Base-by-base conservation (phyloP, 53 echinoderm and acorn worm genomes). In the Patiria pectinifera region DNA sequence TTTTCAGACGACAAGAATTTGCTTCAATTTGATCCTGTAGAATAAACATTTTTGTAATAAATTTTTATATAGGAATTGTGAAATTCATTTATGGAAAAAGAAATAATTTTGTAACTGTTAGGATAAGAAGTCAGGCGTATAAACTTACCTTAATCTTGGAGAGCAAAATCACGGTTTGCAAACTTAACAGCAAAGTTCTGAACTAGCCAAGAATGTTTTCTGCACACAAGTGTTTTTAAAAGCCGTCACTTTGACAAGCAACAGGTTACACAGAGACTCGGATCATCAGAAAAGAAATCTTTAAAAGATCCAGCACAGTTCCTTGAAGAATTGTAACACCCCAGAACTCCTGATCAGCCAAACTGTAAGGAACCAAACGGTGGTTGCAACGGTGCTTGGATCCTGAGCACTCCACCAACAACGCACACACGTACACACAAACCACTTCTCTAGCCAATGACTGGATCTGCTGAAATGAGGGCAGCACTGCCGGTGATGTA, bases 381-480 rank as follows among this genome's bases (percentile, higher is more conserved):
- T 66, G 66, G 66, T 16, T 66, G 10, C 66, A 18, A 16, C 3
- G 60, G 14, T 66, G 66, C 66, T 18, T 14, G 35, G 35, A 35
- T 35, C 35, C 35, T 35, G 35, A 35, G 35, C 74, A 22, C 74
- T 74, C 22, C 24, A 24, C 35, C 35, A 35, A 35, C 35, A 74
- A 18, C 22, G 15, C 14, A 23, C 8, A 5, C 74, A 23, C 74
- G 15, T 4, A 5, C 24, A 23, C 8, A 10, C 74, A 5, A 3
- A 35, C 35, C 19, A 21, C 24, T 74, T 3, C 74, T 3, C 3
- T 0, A 74, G 24, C 74, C 74, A 74, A 74, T 74, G 48, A 79
- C 80, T 79, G 80, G 10, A 25, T 45, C 80, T 14, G 4, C 48
- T 87, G 87, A 75, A 87, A 87, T 53, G 18, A 87, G 76, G 76